A percentile compares a stretch with the other conserved stretches of the same genome.
Evolutionary conservation across 2,113 vertebrate genomes (phyloP).

Genomic region (Prionailurus bengalensis): DNA sequence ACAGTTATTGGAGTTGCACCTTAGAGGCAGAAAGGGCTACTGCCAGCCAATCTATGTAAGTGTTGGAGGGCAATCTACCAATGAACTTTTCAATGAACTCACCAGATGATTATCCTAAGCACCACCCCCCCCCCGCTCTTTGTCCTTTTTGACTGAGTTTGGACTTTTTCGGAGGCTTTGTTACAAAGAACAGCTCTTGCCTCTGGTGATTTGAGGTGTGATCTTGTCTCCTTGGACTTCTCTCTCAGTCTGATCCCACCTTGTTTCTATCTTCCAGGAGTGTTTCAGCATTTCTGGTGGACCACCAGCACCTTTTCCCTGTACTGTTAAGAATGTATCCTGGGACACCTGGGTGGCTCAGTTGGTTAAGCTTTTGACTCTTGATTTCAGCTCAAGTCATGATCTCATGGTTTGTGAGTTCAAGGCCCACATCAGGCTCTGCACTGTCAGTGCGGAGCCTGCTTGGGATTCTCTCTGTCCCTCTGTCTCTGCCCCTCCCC

Average conservation of each 20-base stretch:
- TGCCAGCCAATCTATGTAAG: not conserved
- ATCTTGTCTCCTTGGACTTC: not conserved
- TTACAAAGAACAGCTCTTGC: not conserved
- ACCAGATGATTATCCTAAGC: not conserved
- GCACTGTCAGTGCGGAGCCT: not conserved
- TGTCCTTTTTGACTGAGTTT: constrained; percentile 7
- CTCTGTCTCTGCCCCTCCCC: not conserved
- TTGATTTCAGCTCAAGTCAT: not conserved
- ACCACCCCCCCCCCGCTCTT: not conserved
- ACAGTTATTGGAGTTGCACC: not conserved
- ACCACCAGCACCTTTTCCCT: not conserved
- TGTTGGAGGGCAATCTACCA: not conserved
- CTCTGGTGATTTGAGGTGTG: not conserved
- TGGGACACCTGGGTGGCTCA: not conserved
- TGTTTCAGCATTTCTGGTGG: not conserved
- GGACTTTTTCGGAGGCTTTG: not conserved
- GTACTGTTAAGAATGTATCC: not conserved
- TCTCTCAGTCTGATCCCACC: not conserved
- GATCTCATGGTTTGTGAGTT: not conserved
- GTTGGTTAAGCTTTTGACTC: not conserved
- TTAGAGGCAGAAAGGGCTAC: not conserved
- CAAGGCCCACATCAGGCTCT: not conserved
- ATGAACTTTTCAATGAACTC: not conserved
- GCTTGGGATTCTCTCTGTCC: not conserved
- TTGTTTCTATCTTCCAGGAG: not conserved